A percentile compares a stretch with the other conserved stretches of the same genome.
phyloP scores from a whole-genome alignment of 2,888 invertebrate genomes.

The Steinernema hermaphroditum region DNA sequence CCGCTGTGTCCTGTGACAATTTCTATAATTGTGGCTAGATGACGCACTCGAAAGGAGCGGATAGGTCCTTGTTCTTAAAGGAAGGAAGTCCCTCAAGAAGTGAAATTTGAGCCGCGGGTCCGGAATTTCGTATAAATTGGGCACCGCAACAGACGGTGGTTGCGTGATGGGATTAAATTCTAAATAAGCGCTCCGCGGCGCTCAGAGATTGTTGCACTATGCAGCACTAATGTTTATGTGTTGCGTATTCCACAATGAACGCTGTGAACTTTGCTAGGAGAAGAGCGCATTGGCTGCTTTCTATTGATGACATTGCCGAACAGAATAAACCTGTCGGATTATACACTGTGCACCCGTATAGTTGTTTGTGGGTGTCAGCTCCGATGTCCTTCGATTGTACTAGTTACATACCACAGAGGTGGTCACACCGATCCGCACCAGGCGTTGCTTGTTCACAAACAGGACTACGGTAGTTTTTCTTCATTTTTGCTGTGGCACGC shows the following conservation, averaged over 20 bases:
- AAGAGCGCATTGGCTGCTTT: not conserved
- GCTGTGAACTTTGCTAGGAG: not conserved
- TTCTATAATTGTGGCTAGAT: not conserved
- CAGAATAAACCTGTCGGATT: conserved; percentile 22
- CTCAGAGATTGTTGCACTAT: conserved; percentile 21
- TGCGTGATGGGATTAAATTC: conserved; percentile 22
- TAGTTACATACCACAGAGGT: not conserved
- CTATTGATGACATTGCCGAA: conserved; percentile 12
- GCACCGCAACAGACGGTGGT: not conserved
- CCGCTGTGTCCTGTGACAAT: too few species aligned
- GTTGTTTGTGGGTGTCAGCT: conserved; percentile 18
- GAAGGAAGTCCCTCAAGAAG: too few species aligned
- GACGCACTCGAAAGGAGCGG: too few species aligned
- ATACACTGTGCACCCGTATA: not conserved
- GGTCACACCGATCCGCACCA: not conserved
- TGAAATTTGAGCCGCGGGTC: too few species aligned
- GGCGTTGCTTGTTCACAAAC: not conserved
- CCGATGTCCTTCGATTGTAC: conserved; percentile 22
- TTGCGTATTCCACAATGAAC: conserved; percentile 8
- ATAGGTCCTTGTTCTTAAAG: too few species aligned
- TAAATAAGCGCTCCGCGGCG: conserved; percentile 17
- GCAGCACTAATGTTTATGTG: conserved; percentile 22
- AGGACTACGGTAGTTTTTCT: conserved; percentile 5
- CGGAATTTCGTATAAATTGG: not conserved
- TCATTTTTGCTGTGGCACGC: too few species aligned